Evolutionary conservation across 1,140 invertebrate species (phyloP), one percentile per base, ranked within the genome.

Genomic region (Battus philenor): DNA sequence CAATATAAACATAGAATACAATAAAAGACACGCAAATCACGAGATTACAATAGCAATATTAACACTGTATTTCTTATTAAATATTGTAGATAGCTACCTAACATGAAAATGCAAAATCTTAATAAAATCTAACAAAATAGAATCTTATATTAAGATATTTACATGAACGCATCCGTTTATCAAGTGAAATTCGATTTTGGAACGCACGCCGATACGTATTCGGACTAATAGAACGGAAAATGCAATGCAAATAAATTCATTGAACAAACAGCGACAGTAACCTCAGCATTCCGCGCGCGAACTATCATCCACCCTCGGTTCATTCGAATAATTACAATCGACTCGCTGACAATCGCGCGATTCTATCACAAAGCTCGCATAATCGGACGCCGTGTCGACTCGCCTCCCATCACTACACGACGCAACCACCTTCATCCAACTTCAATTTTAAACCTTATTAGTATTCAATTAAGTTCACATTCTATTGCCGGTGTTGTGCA

Each of bases 301-400:
- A 72, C 69, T 72, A 76, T 77, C 67, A 66, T 59, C 62, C 72
- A 54, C 65, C 59, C 68, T 63, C 65, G 49, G 68, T 66, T 72
- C 70, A 75, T 62, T 76, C 69, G 72, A 70, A 77, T 80, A 84
- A 81, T 84, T 80, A 78, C 74, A 68, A 71, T 74, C 72, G 76
- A 71, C 68, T 80, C 73, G 78, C 78, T 82, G 76, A 82, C 78
- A 85, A 80, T 82, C 74, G 69, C 50, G 49, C 77, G 72, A 80
- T 80, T 80, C 80, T 69, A 68, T 79, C 77, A 80, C 80, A 84
- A 84, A 80, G 80, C 80, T 64, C 47, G 69, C 69, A 81, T 80
- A 84, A 84, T 84, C 80, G 80, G 68, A 77, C 78, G 66, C 77
- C 64, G 60, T 75, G 75, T 70, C 65, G 66, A 65, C 60, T 63